Conservation (phyloP, 2,888 invertebrate genomes). For the Amorpha juglandis region DNA sequence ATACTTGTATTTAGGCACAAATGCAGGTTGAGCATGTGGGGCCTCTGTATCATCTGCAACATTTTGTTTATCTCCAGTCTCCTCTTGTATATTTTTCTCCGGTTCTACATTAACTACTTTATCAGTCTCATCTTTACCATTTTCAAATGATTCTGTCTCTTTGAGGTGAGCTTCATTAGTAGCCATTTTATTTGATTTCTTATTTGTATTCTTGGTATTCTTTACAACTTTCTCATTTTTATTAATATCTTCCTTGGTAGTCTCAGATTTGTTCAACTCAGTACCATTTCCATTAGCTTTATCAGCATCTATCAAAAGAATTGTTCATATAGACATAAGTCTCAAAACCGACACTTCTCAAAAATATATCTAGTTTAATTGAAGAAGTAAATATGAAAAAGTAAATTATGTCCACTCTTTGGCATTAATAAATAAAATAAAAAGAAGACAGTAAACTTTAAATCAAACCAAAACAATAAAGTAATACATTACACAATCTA, state of each 20-base stretch:
- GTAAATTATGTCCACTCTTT: no score
- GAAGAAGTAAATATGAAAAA: not conserved
- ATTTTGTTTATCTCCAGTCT: slow-evolving; percentile 34
- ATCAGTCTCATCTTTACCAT: slow-evolving; percentile 79
- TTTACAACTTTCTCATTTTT: slow-evolving; percentile 75
- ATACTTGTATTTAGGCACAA: slow-evolving; percentile 77
- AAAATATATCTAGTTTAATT: not conserved
- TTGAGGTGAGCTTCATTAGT: slow-evolving; percentile 57
- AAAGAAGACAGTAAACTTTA: no score
- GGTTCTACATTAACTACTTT: slow-evolving; percentile 69
- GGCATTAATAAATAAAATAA: no score
- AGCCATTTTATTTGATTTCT: slow-evolving; percentile 66
- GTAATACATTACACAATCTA: no score
- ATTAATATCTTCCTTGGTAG: slow-evolving; percentile 71
- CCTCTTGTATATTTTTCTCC: slow-evolving; percentile 48
- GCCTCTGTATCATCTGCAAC: slow-evolving; percentile 37
- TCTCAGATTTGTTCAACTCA: slow-evolving; percentile 62
- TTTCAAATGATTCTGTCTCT: slow-evolving; percentile 69
- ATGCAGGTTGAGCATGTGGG: slow-evolving; percentile 43
- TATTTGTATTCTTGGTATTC: slow-evolving; percentile 66
- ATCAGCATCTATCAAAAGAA: slow-evolving; percentile 62
- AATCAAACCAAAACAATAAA: no score
- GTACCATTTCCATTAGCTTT: slow-evolving; percentile 73
- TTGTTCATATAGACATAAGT: slow-evolving; percentile 24
- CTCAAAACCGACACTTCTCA: slow-evolving; percentile 17